Evolutionary conservation across 2,797 vertebrate genomes (phyloP), one percentile per base, ranked within the genome.

Genomic region (Otolemur crassicaudatus): DNA sequence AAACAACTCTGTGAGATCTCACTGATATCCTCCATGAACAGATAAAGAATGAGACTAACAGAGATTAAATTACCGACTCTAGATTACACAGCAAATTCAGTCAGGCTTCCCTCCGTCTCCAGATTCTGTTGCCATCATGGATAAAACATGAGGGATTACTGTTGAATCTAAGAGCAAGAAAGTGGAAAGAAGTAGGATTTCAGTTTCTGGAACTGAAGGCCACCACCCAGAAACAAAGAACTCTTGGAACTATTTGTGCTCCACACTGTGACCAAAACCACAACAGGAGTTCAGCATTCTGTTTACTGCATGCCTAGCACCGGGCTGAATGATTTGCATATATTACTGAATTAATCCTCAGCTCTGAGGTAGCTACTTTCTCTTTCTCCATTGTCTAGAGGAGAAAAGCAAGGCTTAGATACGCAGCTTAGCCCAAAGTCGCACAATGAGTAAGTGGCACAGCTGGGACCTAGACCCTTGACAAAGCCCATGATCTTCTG

Each of bases 81-180:
- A 88, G 81, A 85, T 96, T 61, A 73, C 29, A 88, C 23, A 84
- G 17, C 29, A 87, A 73, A 80, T 84, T 46, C 83, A 87, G n/a
- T 91, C 49, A 69, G 40, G 63, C 53, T 91, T 67, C 31, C 2
- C 34, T 58, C 37, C 87, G 46, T 81, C 43, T 53, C 56, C 7
- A 49, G 56, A 67, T 40, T 89, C 16, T 75, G 1, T 86, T 43
- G 94, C 56, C 49, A 65, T 65, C 79, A 56, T 43, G 31, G 40
- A 67, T 65, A 80, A 67, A 91, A 91, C 16, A 40, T 60, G 11
- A 72, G n/a, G 12, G 27, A 69, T 73, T 85, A 84, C 23, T 91
- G 14, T 73, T 40, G 85, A 34, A 80, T 80, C 67, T 65, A 86
- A 91, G 40, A 88, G 25, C 49, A 85, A 86, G 49, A 40, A 70